Percentiles rank a stretch among this genome's conserved stretches.
phyloP scores from a whole-genome alignment of 2,113 vertebrate species.

The Atrichornis clamosus region DNA sequence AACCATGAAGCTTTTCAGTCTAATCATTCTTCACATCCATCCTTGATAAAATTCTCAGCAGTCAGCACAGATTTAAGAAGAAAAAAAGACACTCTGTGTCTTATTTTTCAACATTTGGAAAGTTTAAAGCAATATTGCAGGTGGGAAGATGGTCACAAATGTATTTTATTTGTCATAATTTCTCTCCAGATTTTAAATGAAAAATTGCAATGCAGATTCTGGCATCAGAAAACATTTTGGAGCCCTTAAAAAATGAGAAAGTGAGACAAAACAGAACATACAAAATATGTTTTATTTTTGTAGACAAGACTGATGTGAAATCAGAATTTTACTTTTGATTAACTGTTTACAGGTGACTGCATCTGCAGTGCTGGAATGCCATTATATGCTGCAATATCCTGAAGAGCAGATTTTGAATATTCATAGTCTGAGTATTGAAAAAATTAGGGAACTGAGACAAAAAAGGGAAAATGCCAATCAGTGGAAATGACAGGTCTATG shows the following conservation, averaged over 20 bases:
- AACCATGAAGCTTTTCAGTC: constrained; percentile 26
- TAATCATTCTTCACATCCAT: constrained; percentile 53
- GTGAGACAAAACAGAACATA: background rate
- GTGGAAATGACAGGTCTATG: background rate
- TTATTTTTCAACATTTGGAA: constrained; percentile 5
- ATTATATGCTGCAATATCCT: background rate
- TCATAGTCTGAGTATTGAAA: background rate
- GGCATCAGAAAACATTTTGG: background rate
- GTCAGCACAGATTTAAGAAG: constrained; percentile 35
- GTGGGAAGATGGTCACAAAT: background rate
- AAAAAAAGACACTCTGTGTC: background rate
- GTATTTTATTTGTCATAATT: background rate
- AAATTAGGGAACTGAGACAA: background rate
- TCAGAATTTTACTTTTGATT: background rate
- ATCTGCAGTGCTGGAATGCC: background rate
- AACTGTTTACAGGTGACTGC: background rate
- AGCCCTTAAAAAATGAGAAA: background rate
- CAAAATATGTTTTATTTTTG: background rate
- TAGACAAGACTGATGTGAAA: background rate
- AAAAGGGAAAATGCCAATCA: background rate
- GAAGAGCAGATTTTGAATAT: background rate
- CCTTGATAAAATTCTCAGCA: constrained; percentile 54
- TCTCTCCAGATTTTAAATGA: background rate
- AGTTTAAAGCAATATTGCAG: background rate
- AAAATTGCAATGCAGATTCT: background rate